phyloP scores from a whole-genome alignment of 2,888 invertebrate genomes.

The Melanophora roralis region DNA sequence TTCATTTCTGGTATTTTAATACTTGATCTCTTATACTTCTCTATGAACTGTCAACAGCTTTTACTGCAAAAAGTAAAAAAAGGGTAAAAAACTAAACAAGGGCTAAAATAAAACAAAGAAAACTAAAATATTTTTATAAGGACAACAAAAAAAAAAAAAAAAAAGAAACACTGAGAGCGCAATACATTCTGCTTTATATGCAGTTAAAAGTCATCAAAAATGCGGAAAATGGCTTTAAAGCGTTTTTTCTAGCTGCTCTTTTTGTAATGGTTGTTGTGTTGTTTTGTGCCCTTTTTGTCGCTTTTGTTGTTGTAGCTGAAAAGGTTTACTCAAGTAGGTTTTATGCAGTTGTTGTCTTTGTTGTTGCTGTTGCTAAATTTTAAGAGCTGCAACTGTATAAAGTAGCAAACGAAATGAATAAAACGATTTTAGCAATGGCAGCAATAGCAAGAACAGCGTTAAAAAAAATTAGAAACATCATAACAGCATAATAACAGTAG shows the following conservation, averaged over 20 bases:
- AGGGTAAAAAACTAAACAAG: not conserved
- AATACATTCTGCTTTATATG: conserved; percentile 41
- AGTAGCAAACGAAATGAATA: conserved; percentile 49
- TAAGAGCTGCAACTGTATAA: conserved; percentile 52
- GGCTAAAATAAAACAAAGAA: not conserved
- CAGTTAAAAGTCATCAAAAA: conserved; percentile 55
- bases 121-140: too few species aligned
- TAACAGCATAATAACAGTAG: conserved; percentile 46
- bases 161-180: conserved; percentile 10
- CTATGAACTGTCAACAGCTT: conserved; percentile 21
- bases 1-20: conserved; percentile 20
- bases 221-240: conserved; percentile 58
- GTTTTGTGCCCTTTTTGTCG: not conserved
- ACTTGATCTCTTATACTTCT: not conserved
- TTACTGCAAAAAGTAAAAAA: conserved; percentile 18
- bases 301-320: conserved; percentile 19
- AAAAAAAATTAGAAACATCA: conserved; percentile 23
- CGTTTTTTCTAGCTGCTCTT: conserved; percentile 4
- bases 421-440: conserved; percentile 20
- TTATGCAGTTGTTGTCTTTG: conserved; percentile 35
- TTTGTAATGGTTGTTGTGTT: conserved; percentile 2
- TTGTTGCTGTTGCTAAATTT: conserved; percentile 46
- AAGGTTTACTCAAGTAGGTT: conserved; percentile 43
- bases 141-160: conserved; percentile 6
- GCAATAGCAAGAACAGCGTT: conserved; percentile 8